Conservation (phyloP, 2,888 invertebrate genomes). For the Abrostola triplasia region DNA sequence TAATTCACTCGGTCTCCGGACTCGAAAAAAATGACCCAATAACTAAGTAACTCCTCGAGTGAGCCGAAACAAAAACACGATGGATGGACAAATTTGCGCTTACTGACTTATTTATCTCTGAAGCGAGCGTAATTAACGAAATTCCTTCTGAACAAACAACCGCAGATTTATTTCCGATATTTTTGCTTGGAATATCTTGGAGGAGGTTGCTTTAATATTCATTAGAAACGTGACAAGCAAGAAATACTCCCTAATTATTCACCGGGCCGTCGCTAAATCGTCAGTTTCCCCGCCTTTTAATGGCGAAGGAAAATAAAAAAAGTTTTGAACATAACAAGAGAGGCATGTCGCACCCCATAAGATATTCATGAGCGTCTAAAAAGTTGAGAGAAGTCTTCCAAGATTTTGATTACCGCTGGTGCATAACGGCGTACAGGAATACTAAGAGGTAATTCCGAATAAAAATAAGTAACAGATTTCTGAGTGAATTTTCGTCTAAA, state of each 20-base stretch:
- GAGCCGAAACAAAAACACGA: conserved; percentile 78
- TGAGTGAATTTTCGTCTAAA: conserved; percentile 51
- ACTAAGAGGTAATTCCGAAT: conserved; percentile 46
- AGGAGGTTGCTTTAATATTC: conserved; percentile 78
- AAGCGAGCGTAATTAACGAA: conserved; percentile 79
- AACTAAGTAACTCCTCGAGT: conserved; percentile 74
- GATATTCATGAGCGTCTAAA: conserved; percentile 81
- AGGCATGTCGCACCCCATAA: conserved; percentile 77
- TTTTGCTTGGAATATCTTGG: conserved; percentile 44
- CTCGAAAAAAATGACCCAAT: conserved; percentile 78
- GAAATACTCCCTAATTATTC: conserved; percentile 86
- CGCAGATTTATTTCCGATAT: conserved; percentile 76
- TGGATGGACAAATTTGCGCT: conserved; percentile 83
- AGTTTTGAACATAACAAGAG: conserved; percentile 84
- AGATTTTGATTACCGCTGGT: conserved; percentile 76
- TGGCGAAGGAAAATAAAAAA: conserved; percentile 82
- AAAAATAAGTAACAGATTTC: conserved; percentile 51
- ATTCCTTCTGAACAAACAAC: conserved; percentile 70
- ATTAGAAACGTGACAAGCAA: conserved; percentile 85
- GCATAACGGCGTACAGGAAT: conserved; percentile 52
- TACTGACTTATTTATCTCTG: conserved; percentile 83
- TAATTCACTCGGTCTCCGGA: conserved; percentile 73
- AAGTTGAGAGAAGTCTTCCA: conserved; percentile 68
- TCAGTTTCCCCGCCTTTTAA: conserved; percentile 78
- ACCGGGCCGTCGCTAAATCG: conserved; percentile 82